Evolutionary conservation across 1,140 invertebrate species (phyloP), one percentile per base, ranked within the genome.

Genomic region (Aphelinus certus): DNA sequence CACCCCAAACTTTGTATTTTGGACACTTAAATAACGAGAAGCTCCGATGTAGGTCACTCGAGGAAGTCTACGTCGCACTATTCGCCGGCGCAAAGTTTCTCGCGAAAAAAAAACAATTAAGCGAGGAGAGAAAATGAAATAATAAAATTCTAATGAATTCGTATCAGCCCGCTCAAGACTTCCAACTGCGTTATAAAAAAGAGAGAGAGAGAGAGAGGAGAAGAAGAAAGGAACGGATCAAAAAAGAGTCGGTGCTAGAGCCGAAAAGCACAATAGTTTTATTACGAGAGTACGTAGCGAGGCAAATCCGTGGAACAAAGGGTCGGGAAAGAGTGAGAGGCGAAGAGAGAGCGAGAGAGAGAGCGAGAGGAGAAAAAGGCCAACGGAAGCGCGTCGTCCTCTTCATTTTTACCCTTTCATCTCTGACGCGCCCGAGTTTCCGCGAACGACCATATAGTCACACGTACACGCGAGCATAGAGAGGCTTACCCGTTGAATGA

Each of bases 261-360:
- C 70, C 53, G 53, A 70, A 75, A 75, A 75, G 67, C 42, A 70
- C 60, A 75, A 70, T 70, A 70, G 53, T 69, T 70, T 75, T 75
- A 75, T 75, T 70, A 77, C 78, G 77, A 76, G 75, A 56, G 69
- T 57, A 75, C 64, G 73, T 58, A 77, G 68, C 58, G 26, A 56
- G 64, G 26, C 61, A 57, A 56, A 74, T 61, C 60, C 49, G 51
- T 66, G 66, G 71, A 72, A 77, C 67, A 70, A 73, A 74, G 62
- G 55, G 63, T 43, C 26, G 49, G 26, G 26, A 26, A 26, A 26
- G 26, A 26, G 26, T 42, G 71, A 73, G 62, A 56, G 49, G 55
- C 7, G 70, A 67, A 73, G 73, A 69, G 61, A 74, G 9, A 43
- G 56, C 45, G 78, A 79, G 76, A 75, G 78, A 58, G 51, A 58